These are phyloP conservation scores for Drosophila sulfurigaster DNA, from an alignment of 1,140 invertebrate genomes.

Conservation along the genomic window DNA sequence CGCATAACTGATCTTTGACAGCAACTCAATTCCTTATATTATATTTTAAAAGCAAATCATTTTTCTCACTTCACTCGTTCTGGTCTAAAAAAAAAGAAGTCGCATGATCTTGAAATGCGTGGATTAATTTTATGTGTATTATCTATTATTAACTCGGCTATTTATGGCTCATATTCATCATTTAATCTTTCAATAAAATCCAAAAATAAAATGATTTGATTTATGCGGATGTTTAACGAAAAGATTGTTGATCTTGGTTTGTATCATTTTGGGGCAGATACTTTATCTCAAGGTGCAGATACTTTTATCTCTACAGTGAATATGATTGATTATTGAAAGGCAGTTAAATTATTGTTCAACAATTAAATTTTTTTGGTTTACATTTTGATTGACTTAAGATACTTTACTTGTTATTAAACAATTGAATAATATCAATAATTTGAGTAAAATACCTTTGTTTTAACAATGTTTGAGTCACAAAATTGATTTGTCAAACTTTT, in stretches of 20 bases:
- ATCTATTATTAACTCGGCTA: constrained; percentile 14
- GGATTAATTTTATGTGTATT: not conserved
- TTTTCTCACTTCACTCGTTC: not conserved
- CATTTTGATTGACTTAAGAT: too few relatives aligned
- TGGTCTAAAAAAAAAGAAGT: not conserved
- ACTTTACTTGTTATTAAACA: too few relatives aligned
- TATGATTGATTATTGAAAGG: too few relatives aligned
- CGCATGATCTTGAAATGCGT: constrained; percentile 7
- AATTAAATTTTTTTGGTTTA: too few relatives aligned
- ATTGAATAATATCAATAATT: too few relatives aligned
- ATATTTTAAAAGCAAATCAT: not conserved
- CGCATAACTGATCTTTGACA: constrained; percentile 25
- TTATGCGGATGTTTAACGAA: not conserved
- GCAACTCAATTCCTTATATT: constrained; percentile 2
- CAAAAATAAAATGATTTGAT: constrained; percentile 14
- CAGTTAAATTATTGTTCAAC: too few relatives aligned
- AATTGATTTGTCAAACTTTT: too few relatives aligned
- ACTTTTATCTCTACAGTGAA: too few relatives aligned
- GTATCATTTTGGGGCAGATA: not conserved
- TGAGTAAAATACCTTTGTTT: too few relatives aligned
- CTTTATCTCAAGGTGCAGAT: too few relatives aligned
- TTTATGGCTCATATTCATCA: constrained; percentile 8
- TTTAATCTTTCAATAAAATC: constrained; percentile 7
- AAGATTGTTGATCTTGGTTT: not conserved
- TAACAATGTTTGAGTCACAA: too few relatives aligned